These are phyloP conservation scores for Laothoe populi DNA, from an alignment of 2,888 invertebrate species.

Conservation along the genomic window DNA sequence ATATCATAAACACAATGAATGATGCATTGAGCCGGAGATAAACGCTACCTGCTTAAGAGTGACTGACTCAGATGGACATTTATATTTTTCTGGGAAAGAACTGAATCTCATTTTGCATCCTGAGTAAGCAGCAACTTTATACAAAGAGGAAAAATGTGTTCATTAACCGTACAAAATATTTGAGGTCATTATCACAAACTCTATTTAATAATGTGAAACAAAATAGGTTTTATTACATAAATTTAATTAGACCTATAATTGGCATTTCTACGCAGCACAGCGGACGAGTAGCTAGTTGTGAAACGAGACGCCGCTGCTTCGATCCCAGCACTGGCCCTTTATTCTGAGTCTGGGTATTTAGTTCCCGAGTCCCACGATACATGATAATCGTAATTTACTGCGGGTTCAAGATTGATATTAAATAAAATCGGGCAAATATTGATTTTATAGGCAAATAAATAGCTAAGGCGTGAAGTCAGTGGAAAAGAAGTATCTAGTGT, in stretches of 20 bases:
- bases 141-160: neutral
- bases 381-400: too few species aligned
- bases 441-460: too few species aligned
- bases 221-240: neutral
- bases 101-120: slow-evolving; percentile 11
- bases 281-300: too few species aligned
- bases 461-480: too few species aligned
- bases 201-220: neutral
- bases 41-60: neutral
- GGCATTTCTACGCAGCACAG: too few species aligned
- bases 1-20: neutral
- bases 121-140: neutral
- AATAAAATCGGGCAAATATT: too few species aligned
- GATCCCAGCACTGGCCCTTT: too few species aligned
- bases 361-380: too few species aligned
- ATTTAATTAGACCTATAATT: neutral
- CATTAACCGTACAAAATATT: neutral
- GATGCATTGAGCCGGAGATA: slow-evolving; percentile 12
- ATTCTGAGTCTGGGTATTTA: too few species aligned
- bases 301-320: too few species aligned
- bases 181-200: neutral
- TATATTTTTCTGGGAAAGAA: slow-evolving; percentile 6
- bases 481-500: too few species aligned
- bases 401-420: too few species aligned
- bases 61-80: slow-evolving; percentile 19